phyloP scores from a whole-genome alignment of 2,888 invertebrate genomes.

The Drosophila meridionalis region DNA sequence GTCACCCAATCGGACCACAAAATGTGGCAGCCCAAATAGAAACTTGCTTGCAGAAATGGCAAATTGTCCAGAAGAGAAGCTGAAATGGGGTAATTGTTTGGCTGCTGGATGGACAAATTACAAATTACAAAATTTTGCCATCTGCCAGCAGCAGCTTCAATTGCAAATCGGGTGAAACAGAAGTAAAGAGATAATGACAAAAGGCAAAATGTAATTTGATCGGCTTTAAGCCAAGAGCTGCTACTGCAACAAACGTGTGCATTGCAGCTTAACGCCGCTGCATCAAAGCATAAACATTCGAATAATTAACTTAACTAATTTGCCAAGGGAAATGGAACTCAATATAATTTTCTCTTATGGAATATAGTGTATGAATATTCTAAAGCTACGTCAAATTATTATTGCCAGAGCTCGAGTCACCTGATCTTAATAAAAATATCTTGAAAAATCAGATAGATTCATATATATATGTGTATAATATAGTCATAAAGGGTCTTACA shows the following conservation, averaged over 20 bases:
- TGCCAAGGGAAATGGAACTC: not conserved
- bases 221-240: not conserved
- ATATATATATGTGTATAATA: not conserved
- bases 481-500: not conserved
- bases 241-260: not conserved
- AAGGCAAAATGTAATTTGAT: slow-evolving; percentile 27
- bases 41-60: slow-evolving; percentile 52
- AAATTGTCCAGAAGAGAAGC: slow-evolving; percentile 37
- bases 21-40: slow-evolving; percentile 41
- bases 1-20: slow-evolving; percentile 42
- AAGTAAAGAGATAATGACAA: not conserved
- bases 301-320: slow-evolving; percentile 1
- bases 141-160: slow-evolving; percentile 9
- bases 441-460: not conserved
- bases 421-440: too few relatives aligned
- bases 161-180: slow-evolving; percentile 7
- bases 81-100: not conserved
- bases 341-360: too few relatives aligned
- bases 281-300: slow-evolving; percentile 6
- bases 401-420: too few relatives aligned
- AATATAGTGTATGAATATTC: too few relatives aligned
- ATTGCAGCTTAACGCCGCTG: slow-evolving; percentile 2
- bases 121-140: slow-evolving; percentile 48
- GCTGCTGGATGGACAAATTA: slow-evolving; percentile 44
- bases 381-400: too few relatives aligned